Evolutionary conservation across 2,797 vertebrate species (phyloP), one percentile per base, ranked within the genome.

Genomic region (Sebastes taczanowskii): DNA sequence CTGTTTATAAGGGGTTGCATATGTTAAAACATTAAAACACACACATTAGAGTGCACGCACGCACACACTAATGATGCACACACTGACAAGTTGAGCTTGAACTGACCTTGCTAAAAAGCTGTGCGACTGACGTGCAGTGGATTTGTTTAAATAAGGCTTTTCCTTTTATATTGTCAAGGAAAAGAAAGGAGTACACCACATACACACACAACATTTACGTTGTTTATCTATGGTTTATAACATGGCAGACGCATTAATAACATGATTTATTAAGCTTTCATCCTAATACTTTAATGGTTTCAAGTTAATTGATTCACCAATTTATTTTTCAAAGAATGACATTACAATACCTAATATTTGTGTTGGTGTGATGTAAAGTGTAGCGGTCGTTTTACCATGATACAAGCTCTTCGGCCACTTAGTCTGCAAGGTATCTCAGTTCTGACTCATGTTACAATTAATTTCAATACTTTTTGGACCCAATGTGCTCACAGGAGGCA

Each of bases 1-100:
- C 91, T 93, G 94, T 95, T 95, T 95, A 95, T 95, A 96, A 96
- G 91, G 91, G 87, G 86, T 95, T 95, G 94, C 95, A 96, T 95
- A 96, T 96, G 94, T 96, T 93, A 91, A 92, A 93, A 95, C 90
- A 94, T 94, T 94, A 95, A 95, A 94, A 93, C 85, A 82, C 87
- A 81, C 87, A 86, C 89, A 86, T 82, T 78, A 81, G 84, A 71
- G 81, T 64, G 64, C 77, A 38, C 78, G 14, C 82, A 70, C 29
- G 20, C 20, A 52, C 60, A 80, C 55, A 69, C 42, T 67, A 46
- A 84, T 49, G 72, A 27, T 67, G 70, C 71, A 56, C 72, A 76
- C 58, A 55, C 62, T 63, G 79, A 89, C 83, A 81, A 85, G 84
- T 80, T 73, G 74, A 80, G 81, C 83, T 78, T 20, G 63, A 23